Conservation (phyloP, 2,797 vertebrate genomes). For the Sphenopsis melanotis region DNA sequence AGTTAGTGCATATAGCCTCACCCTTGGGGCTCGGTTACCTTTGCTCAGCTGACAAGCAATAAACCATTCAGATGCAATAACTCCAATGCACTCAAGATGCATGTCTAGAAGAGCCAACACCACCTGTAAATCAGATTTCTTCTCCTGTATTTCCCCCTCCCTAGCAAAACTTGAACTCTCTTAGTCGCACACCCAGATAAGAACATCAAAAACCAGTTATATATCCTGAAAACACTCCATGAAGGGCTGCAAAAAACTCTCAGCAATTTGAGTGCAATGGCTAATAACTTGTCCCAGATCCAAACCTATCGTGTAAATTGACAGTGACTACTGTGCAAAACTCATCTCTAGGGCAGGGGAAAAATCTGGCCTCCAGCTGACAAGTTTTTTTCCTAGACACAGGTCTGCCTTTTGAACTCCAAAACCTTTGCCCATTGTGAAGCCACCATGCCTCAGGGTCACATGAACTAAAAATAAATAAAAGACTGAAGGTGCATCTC, state of each 20-base stretch:
- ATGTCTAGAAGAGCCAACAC: neutral
- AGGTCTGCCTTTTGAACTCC: neutral
- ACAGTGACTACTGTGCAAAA: neutral
- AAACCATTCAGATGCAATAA: neutral
- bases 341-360: neutral
- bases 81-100: neutral
- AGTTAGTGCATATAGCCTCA: neutral
- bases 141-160: neutral
- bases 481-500: neutral
- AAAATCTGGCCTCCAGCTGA: neutral
- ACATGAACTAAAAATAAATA: neutral
- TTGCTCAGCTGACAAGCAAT: neutral
- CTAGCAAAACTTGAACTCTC: neutral
- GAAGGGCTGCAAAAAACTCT: neutral
- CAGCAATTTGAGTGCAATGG: neutral
- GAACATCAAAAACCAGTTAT: neutral
- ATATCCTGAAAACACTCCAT: neutral
- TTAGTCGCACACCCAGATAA: neutral
- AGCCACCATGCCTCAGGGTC: neutral
- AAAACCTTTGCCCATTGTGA: neutral
- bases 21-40: neutral
- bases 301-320: neutral
- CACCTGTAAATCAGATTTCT: neutral
- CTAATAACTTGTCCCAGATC: neutral
- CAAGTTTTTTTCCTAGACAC: neutral